Conservation (phyloP, 2,113 vertebrate genomes). For the Cynopterus brachyotis region DNA sequence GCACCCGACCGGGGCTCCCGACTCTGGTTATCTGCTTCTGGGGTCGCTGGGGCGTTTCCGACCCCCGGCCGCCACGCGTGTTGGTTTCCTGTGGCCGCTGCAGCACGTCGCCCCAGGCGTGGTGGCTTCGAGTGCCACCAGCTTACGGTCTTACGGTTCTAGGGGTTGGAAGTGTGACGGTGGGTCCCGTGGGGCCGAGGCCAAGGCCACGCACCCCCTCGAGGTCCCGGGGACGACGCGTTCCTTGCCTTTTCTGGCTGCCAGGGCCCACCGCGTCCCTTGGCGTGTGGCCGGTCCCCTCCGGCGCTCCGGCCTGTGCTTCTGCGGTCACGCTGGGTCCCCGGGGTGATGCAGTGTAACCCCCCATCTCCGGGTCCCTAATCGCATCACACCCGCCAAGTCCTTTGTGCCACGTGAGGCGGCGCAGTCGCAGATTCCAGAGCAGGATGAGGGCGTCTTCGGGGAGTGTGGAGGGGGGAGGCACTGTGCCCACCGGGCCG, state of each 20-base stretch:
- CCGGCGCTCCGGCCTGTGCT: background rate
- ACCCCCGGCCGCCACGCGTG: background rate
- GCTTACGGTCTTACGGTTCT: background rate
- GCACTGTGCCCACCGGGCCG: background rate
- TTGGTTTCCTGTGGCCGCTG: background rate
- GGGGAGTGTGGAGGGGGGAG: background rate
- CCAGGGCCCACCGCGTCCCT: background rate
- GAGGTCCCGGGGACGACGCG: background rate
- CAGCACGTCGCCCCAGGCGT: background rate
- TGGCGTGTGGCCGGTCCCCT: background rate
- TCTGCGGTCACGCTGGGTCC: background rate
- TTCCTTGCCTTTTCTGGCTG: background rate
- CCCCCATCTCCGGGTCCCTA: background rate
- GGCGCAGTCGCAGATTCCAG: too few relatives aligned
- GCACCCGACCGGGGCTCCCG: background rate
- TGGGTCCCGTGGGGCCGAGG: background rate
- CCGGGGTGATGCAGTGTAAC: background rate
- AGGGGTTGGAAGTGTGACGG: background rate
- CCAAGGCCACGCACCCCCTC: background rate
- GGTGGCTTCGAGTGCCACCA: background rate
- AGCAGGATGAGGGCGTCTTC: background rate
- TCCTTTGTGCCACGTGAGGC: background rate
- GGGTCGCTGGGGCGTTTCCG: background rate
- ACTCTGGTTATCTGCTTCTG: background rate
- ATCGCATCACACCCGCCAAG: background rate